phyloP scores from a whole-genome alignment of 2,888 invertebrate species.

The Hofmannophila pseudospretella region DNA sequence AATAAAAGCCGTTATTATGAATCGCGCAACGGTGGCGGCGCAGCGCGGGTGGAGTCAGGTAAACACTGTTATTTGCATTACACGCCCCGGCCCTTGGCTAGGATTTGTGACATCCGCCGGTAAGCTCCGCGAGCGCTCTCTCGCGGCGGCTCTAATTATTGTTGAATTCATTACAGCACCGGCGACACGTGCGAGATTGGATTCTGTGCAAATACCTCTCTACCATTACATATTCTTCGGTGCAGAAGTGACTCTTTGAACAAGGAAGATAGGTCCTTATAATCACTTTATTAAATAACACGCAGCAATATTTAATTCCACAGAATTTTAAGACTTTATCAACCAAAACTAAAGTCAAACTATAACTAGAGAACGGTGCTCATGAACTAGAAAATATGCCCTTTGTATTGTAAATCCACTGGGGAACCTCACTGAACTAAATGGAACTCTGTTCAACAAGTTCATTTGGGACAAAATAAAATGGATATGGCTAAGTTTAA shows the following conservation, averaged over 20 bases:
- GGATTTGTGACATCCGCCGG: slow-evolving; percentile 67
- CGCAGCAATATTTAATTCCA: too few species aligned
- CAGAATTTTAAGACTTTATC: too few species aligned
- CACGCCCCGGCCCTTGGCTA: slow-evolving; percentile 56
- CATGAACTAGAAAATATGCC: slow-evolving; percentile 7
- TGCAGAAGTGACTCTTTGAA: too few species aligned
- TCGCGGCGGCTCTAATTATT: slow-evolving; percentile 47
- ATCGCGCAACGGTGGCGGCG: slow-evolving; percentile 34
- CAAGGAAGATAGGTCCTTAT: too few species aligned
- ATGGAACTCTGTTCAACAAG: slow-evolving; percentile 9
- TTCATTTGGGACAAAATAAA: slow-evolving; percentile 13
- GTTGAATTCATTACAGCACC: slow-evolving; percentile 43
- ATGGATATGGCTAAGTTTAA: slow-evolving; percentile 11
- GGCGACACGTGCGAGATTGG: slow-evolving; percentile 41
- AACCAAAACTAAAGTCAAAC: too few species aligned
- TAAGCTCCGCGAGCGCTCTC: slow-evolving; percentile 45
- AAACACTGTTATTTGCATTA: slow-evolving; percentile 65
- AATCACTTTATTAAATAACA: too few species aligned
- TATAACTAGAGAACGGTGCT: too few species aligned
- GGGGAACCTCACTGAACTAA: slow-evolving; percentile 7
- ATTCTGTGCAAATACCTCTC: slow-evolving; percentile 37
- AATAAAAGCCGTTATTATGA: slow-evolving; percentile 70
- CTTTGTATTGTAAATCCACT: slow-evolving; percentile 5
- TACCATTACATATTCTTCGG: slow-evolving; percentile 20
- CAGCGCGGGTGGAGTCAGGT: slow-evolving; percentile 41